Conservation (phyloP, 2,888 invertebrate genomes). For the Agrilus biguttatus region DNA sequence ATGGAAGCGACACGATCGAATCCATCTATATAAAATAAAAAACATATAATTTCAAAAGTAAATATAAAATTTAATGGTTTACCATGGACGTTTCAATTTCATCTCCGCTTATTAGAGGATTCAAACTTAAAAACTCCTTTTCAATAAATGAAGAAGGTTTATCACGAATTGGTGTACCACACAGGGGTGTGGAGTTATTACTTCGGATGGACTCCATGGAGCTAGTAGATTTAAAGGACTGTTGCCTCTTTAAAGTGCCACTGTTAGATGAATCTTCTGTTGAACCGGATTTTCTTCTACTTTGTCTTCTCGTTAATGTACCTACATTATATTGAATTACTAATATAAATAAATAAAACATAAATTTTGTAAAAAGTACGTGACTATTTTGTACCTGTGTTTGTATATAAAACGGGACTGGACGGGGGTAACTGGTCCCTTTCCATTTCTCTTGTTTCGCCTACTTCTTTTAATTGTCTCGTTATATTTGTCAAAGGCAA, state of each 20-base stretch:
- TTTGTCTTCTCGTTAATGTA: conserved; percentile 37
- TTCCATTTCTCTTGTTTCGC: conserved; percentile 49
- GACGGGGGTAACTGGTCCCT: conserved; percentile 27
- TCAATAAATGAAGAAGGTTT: conserved; percentile 32
- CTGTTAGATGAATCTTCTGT: conserved; percentile 29
- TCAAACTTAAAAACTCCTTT: conserved; percentile 10
- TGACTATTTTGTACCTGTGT: conserved; percentile 16
- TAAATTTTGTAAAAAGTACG: not conserved
- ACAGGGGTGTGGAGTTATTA: conserved; percentile 35
- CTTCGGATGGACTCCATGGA: conserved; percentile 36
- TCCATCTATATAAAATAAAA: conserved; percentile 31
- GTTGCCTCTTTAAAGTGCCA: conserved; percentile 45
- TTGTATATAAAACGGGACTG: conserved; percentile 23
- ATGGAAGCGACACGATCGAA: conserved; percentile 37
- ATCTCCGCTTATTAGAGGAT: not conserved
- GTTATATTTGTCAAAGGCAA: conserved; percentile 83
- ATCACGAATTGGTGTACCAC: conserved; percentile 37
- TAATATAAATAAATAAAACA: not conserved
- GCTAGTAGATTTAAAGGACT: conserved; percentile 35
- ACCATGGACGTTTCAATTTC: conserved; percentile 7
- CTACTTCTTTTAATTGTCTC: conserved; percentile 76
- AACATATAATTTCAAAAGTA: conserved; percentile 1
- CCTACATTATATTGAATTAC: conserved; percentile 10
- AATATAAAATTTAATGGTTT: not conserved
- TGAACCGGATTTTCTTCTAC: conserved; percentile 33